Evolutionary conservation across 2,797 vertebrate species (phyloP), one percentile per base, ranked within the genome.

Genomic region (Psittacula derbiana): DNA sequence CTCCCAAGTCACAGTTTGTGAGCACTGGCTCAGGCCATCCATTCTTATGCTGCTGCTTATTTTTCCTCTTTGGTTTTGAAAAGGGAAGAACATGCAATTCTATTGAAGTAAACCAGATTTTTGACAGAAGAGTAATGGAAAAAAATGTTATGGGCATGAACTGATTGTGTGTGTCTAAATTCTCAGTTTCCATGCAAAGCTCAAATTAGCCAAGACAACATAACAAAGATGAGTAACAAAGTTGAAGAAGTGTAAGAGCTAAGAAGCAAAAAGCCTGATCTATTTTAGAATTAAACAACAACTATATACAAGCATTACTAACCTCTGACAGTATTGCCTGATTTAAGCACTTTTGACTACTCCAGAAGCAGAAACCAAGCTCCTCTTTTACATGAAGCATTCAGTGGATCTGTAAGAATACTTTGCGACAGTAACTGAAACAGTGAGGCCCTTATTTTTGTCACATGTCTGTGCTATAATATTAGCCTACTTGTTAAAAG

Each of bases 61-160:
- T 82, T 70, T 82, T 80, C 53, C 84, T 72, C 76, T 73, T 58
- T 31, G 62, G 46, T 83, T 95, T 96, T 88, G 70, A 86, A 90
- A 96, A 94, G 70, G 33, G 65, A 33, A 31, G 70, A 92, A 89
- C 30, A 92, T 92, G 33, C 55, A 84, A 33, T 64, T 78, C 36
- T 60, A 13, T 1, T 73, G 74, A 61, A 95, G 65, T 86, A 60
- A 92, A 87, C 52, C 17, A 80, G 47, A 90, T 82, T 79, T 64
- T 60, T 18, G n/a, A 67, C 79, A 84, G 10, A 49, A 61, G 55
- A 93, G 67, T 92, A 65, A 90, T 36, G n/a, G 47, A 71, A 65
- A 76, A 65, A 21, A 85, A 81, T 86, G 62, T 93, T 91, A 81
- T 6, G 53, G 46, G 36, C 31, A 76, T 33, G 36, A 88, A 47